Base-by-base conservation (phyloP, 2,113 vertebrate species). In the Heptranchias perlo region DNA sequence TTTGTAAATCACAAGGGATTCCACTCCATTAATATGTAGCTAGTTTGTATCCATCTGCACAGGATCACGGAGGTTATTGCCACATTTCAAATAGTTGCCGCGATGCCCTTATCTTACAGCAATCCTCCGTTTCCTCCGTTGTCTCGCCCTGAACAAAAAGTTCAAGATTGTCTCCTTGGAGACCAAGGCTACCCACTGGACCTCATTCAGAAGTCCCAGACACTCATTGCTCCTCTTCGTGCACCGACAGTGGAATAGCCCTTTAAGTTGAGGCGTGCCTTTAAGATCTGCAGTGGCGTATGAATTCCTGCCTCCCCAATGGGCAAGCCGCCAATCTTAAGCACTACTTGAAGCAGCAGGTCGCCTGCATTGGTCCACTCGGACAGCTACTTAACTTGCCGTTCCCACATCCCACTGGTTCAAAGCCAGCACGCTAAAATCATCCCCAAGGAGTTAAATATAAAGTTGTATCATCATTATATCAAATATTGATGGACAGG, bases 371-470 rank as follows among this genome's bases (percentile, higher is more conserved):
- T 44, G n/a, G 5, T 82, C 14, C 39, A 47, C 39, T 82, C n/a
- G 13, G 25, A 87, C 8, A 31, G 25, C 11, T 14, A 23, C 8
- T 52, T 8, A 87, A 28, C 2, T 49, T 89, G 86, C 2, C 25
- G 4, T 31, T 8, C 49, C 49, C n/a, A 44, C 11, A 44, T 78
- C n/a, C n/a, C n/a, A 35, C 10, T 39, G n/a, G 14, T 78, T 78
- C 84, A 52, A 86, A 31, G 47, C 25, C 44, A 49, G 21, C 47
- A 25, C 84, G 11, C 44, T 89, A 23, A 89, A 89, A 54, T 28
- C 25, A 35, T 13, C 25, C 28, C 23, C 91, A 95, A 44, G 67
- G 25, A 73, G 93, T 92, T 62, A 44, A 69, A 96, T 96, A 76
- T 84, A 96, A 47, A 95, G 96, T 96, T 49, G 39, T 3, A 64